These are phyloP conservation scores for Ferrisia virgata DNA, from an alignment of 2,888 invertebrate genomes.

Conservation along the genomic window DNA sequence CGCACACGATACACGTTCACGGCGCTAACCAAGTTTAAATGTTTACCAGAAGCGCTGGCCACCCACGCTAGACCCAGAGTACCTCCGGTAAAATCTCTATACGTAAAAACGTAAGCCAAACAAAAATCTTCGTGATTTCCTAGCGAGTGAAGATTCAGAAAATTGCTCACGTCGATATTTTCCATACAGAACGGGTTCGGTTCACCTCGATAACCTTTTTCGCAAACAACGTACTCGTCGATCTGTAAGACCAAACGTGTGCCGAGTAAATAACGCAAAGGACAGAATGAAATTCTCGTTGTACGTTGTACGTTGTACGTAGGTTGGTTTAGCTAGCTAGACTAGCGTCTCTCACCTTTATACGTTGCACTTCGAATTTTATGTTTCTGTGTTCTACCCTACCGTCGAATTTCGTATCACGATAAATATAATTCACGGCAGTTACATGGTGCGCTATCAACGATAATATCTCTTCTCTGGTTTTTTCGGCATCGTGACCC, in stretches of 20 bases:
- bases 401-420: conserved; percentile 92
- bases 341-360: conserved; percentile 64
- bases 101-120: conserved; percentile 98
- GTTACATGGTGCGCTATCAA: conserved; percentile 98
- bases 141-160: conserved; percentile 93
- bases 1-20: background rate
- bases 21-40: background rate
- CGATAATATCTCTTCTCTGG: conserved; percentile 93
- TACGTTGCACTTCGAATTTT: conserved; percentile 91
- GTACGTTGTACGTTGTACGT: too few relatives aligned
- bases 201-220: conserved; percentile 62
- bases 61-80: conserved; percentile 99
- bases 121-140: conserved; percentile 98
- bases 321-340: too few relatives aligned
- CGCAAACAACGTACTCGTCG: conserved; percentile 81
- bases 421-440: conserved; percentile 95
- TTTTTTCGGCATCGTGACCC: conserved; percentile 78
- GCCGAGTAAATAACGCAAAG: background rate
- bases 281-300: background rate
- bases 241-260: conserved; percentile 68
- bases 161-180: conserved; percentile 98
- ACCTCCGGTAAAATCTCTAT: conserved; percentile 95
- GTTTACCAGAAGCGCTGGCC: conserved; percentile 57
- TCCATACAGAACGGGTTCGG: conserved; percentile 88
- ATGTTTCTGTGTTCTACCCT: conserved; percentile 84